These are phyloP conservation scores for Panzeria rudis DNA, from an alignment of 2,888 invertebrate genomes.

Conservation along the genomic window DNA sequence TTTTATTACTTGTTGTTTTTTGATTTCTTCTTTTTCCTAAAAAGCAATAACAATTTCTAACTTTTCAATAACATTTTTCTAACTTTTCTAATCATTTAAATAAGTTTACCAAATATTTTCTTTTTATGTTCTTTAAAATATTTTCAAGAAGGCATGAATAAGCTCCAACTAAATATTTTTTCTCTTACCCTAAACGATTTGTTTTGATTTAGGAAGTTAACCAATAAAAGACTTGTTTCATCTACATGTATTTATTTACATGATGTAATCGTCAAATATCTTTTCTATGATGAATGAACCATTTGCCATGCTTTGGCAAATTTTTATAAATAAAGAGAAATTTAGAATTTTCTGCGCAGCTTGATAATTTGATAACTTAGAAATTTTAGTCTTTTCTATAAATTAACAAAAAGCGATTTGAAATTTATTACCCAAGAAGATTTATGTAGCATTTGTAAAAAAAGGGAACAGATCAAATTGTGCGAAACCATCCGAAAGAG, in stretches of 20 bases:
- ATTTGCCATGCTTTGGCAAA: not conserved
- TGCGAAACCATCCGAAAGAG: no score
- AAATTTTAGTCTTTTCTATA: not conserved
- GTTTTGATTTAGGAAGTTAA: not conserved
- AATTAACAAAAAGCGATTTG: not conserved
- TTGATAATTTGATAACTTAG: not conserved
- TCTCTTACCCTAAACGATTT: not conserved
- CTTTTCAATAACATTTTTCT: slow-evolving; percentile 16
- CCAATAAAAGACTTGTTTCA: not conserved
- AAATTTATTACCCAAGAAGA: not conserved
- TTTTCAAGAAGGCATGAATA: slow-evolving; percentile 1
- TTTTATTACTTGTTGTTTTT: not conserved
- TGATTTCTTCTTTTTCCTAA: not conserved
- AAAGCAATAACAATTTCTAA: slow-evolving; percentile 15
- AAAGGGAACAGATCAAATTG: no score
- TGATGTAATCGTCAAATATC: no score
- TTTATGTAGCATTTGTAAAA: not conserved
- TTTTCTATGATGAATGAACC: no score
- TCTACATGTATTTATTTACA: not conserved
- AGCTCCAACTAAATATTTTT: not conserved
- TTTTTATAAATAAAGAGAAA: not conserved
- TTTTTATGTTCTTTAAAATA: slow-evolving; percentile 25
- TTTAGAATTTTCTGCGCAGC: not conserved
- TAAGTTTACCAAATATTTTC: not conserved
- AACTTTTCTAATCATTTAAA: slow-evolving; percentile 28